phyloP scores from a whole-genome alignment of 1,140 invertebrate species.

The Apis cerana region DNA sequence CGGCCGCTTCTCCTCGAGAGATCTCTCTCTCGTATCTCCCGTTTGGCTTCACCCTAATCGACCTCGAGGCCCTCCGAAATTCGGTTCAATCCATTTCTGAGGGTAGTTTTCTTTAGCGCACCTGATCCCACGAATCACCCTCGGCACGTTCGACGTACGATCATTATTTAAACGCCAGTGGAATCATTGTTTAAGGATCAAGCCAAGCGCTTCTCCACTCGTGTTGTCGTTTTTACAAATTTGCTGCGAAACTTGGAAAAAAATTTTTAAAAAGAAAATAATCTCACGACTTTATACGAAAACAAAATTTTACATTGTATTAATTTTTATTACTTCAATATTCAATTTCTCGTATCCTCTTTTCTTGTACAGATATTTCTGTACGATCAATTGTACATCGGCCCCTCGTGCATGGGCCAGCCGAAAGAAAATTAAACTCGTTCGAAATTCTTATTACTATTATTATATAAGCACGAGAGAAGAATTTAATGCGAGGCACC shows the following conservation, averaged over 20 bases:
- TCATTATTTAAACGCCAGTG: constrained; percentile 62
- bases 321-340: too few relatives aligned
- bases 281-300: too few relatives aligned
- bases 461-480: too few relatives aligned
- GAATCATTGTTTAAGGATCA: constrained; percentile 59
- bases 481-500: not conserved
- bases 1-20: constrained; percentile 52
- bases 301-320: too few relatives aligned
- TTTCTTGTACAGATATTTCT: too few relatives aligned
- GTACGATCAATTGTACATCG: too few relatives aligned
- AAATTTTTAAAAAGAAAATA: too few relatives aligned
- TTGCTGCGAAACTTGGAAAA: too few relatives aligned
- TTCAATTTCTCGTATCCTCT: too few relatives aligned
- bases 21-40: constrained; percentile 60
- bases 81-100: constrained; percentile 65
- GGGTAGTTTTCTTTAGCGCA: constrained; percentile 63
- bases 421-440: not conserved
- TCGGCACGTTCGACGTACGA: constrained; percentile 29
- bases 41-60: constrained; percentile 66
- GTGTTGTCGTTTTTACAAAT: too few relatives aligned
- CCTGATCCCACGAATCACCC: constrained; percentile 61
- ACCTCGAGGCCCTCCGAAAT: constrained; percentile 61
- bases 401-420: not conserved
- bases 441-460: not conserved
- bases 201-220: not conserved